A percentile compares a stretch with the other conserved stretches of the same genome.
Evolutionary conservation across 2,797 vertebrate genomes (phyloP).

Genomic region (Columba guinea): DNA sequence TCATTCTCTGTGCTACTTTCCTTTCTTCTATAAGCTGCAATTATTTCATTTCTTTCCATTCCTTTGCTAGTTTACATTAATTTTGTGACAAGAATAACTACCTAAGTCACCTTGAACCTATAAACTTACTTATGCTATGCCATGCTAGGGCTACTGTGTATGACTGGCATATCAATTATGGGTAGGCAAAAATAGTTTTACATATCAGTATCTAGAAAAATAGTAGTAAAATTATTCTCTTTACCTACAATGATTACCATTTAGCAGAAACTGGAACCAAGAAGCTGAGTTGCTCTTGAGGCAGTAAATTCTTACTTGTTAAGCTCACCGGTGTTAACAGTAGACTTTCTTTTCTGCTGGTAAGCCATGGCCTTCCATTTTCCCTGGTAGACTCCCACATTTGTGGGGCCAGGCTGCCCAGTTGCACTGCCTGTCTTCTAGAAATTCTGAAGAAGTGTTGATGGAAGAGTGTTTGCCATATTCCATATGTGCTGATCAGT

Average conservation of each 20-base stretch:
- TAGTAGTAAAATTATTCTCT: neutral
- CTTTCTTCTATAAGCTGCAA: neutral
- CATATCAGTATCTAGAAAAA: neutral
- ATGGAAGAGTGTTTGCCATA: neutral
- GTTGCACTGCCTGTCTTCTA: neutral
- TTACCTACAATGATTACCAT: neutral
- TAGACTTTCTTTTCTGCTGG: neutral
- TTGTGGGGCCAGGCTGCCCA: neutral
- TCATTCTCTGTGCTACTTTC: neutral
- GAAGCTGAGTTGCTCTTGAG: neutral
- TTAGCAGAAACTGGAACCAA: neutral
- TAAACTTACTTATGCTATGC: neutral
- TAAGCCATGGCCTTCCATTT: neutral
- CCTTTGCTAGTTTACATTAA: neutral
- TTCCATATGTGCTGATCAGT: neutral
- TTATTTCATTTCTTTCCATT: neutral
- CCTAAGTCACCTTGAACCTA: neutral
- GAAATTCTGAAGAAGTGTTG: neutral
- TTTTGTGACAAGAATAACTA: neutral
- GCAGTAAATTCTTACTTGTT: neutral
- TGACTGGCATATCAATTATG: neutral
- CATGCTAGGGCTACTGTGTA: neutral
- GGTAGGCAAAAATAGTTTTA: neutral
- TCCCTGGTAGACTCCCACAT: neutral
- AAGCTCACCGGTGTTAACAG: neutral